Evolutionary conservation across 2,888 invertebrate species (phyloP), one percentile per base, ranked within the genome.

Genomic region (Capitulum mitella): DNA sequence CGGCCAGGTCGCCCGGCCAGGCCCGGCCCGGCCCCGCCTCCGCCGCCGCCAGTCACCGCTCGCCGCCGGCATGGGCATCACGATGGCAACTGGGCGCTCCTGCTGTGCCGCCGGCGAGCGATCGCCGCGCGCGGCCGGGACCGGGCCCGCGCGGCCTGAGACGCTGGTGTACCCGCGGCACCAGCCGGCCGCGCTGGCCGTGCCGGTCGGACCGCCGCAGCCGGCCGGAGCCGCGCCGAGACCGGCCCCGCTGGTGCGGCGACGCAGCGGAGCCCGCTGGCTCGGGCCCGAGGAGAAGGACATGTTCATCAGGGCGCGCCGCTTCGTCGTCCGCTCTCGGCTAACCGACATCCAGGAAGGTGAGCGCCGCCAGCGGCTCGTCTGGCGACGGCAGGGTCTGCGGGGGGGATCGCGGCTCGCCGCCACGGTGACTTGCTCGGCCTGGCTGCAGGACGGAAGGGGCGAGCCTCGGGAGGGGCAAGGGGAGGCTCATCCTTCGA

Each of bases 231-330:
- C n/a, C n/a, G 43, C 43, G 43, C 43, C 58, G 29, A 58, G 22
- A 1, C 12, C 70, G 40, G 37, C 10, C 40, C 70, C 19, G 6
- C 70, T 40, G 40, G 6, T 2, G 8, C 37, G 70, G 10, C 70
- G 19, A 10, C 70, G 40, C 26, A 40, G 70, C 70, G 40, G 40
- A 1, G 10, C 40, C 22, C 37, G 40, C 14, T 37, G 19, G 37
- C 70, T 70, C 14, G 29, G 70, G 26, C 70, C 70, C 22, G 16
- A 37, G 10, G 70, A 70, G 70, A 70, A 70, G 70, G 70, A 70
- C 26, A 37, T 70, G 37, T 70, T 70, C 70, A 70, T 70, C 70
- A 37, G 70, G 22, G 70, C 70, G 10, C 37, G 70, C 10, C 37
- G 40, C 40, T 70, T 70, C 70, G 70, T 70, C 37, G 70, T 70